Conservation (phyloP, 2,888 invertebrate species). For the Agrochola lota region DNA sequence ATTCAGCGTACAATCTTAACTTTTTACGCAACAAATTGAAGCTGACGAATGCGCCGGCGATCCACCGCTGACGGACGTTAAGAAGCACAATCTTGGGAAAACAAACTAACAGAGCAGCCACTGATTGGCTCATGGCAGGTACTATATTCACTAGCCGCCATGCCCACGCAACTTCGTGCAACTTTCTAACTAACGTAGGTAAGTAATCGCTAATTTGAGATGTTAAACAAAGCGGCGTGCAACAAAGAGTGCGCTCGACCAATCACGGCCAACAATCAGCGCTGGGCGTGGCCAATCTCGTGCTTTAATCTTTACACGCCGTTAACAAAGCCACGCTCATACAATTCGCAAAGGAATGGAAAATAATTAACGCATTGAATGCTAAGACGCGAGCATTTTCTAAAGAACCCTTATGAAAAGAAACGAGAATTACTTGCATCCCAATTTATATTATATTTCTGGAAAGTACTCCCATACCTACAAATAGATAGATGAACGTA, state of each 20-base stretch:
- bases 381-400: conserved; percentile 64
- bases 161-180: conserved; percentile 61
- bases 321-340: conserved; percentile 81
- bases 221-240: conserved; percentile 83
- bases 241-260: conserved; percentile 84
- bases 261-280: conserved; percentile 81
- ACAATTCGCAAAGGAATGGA: conserved; percentile 83
- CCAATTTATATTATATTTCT: conserved; percentile 18
- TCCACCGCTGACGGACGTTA: conserved; percentile 31
- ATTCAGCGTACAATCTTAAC: conserved; percentile 14
- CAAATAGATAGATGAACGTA: not conserved
- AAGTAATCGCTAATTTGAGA: conserved; percentile 81
- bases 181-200: conserved; percentile 63
- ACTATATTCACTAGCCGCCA: conserved; percentile 42
- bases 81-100: conserved; percentile 40
- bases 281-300: conserved; percentile 84
- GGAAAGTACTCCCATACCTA: not conserved
- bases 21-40: conserved; percentile 45
- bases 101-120: conserved; percentile 45
- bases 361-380: conserved; percentile 84
- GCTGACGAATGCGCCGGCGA: conserved; percentile 43
- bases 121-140: conserved; percentile 59
- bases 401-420: conserved; percentile 68
- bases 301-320: conserved; percentile 80
- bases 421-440: conserved; percentile 63